Base-by-base conservation (phyloP, 2,797 vertebrate genomes). In the Anguilla pacifica region DNA sequence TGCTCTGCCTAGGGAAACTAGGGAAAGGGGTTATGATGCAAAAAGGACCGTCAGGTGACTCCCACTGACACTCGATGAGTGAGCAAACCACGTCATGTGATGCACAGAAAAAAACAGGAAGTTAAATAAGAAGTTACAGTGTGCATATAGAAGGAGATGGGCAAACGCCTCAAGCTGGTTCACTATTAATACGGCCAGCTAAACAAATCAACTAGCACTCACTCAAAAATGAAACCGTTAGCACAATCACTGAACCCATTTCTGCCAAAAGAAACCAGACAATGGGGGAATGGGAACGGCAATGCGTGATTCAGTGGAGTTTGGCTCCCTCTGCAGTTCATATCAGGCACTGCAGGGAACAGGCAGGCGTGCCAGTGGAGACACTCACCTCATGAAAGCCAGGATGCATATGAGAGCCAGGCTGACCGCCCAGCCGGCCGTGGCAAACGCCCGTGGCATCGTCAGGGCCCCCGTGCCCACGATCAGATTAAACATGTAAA, bases 401-500 rank as follows among this genome's bases (percentile, higher is more conserved):
- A 99, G 93, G 90, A 99, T 97, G 86, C 95, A 91, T 84, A 99
- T 95, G 87, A 99, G 97, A 0, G 97, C 1, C 0, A 99, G 93
- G 93, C 98, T 99, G 93, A 99, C 96, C 0, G 96, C 97, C 98
- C 98, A 99, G 2, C 98, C 98, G 0, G 98, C 98, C 0, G 94
- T 90, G 0, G 98, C 98, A 39, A 99, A 99, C 91, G 98, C 98
- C 94, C 96, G 98, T 17, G 98, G 98, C 98, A 99, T 99, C 84
- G 98, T 99, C 89, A 99, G 95, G 0, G 98, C 98, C 25, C 98
- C 98, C 0, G 98, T 99, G 39, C 98, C 98, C 0, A 99, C 98
- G 0, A 99, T 99, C 91, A 99, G 96, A 91, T 99, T 99, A 92
- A 99, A 99, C 98, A 99, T 99, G 91, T 99, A 99, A 89, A 99